Evolutionary conservation across 2,888 invertebrate species (phyloP).

Genomic region (Drosophila birchii): DNA sequence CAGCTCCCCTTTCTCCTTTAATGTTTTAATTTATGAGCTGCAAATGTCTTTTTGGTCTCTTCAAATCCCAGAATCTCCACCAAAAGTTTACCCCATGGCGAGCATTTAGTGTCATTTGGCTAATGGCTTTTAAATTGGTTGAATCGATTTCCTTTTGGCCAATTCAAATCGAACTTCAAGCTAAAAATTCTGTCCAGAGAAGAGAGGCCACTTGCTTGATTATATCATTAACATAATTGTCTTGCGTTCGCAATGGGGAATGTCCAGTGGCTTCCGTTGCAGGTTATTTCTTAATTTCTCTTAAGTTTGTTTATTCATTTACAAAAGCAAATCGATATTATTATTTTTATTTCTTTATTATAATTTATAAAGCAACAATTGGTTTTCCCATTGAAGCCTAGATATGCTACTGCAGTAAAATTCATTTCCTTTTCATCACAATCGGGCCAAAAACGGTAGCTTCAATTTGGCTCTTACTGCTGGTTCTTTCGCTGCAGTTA

Average conservation of each 20-base stretch:
- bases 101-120: constrained; percentile 73
- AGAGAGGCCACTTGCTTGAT: constrained; percentile 33
- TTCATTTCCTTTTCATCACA: constrained; percentile 10
- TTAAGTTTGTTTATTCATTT: too few species aligned
- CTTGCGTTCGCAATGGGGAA: neutral
- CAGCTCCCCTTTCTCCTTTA: constrained; percentile 36
- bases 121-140: constrained; percentile 72
- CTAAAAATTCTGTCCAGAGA: constrained; percentile 12
- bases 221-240: constrained; percentile 39
- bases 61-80: constrained; percentile 27
- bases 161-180: constrained; percentile 43
- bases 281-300: neutral
- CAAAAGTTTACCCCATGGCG: constrained; percentile 50
- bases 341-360: neutral
- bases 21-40: constrained; percentile 75
- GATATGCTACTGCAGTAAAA: constrained; percentile 6
- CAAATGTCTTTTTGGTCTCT: constrained; percentile 27
- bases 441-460: constrained; percentile 22
- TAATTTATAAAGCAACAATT: neutral
- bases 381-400: neutral
- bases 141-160: constrained; percentile 22
- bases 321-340: too few species aligned
- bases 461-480: constrained; percentile 6
- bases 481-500: constrained; percentile 6
- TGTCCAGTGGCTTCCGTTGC: neutral